phyloP scores from a whole-genome alignment of 2,797 vertebrate genomes.

The Tragelaphus oryx region DNA sequence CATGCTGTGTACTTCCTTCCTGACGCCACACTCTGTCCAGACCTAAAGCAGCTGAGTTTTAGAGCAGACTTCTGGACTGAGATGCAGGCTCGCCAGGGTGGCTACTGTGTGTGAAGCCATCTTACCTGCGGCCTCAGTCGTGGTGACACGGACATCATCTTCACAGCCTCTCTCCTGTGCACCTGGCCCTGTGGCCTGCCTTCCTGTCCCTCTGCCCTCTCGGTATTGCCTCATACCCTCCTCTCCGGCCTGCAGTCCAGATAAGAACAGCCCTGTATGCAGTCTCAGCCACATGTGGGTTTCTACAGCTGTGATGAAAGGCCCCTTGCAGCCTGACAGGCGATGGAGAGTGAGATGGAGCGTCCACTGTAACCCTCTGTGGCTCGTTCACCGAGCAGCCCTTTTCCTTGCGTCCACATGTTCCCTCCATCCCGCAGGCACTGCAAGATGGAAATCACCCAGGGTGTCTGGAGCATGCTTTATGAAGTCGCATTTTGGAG shows the following conservation, averaged over 20 bases:
- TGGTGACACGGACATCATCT: not conserved
- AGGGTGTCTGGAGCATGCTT: constrained; percentile 71
- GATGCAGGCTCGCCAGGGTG: not conserved
- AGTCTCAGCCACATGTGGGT: not conserved
- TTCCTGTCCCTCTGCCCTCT: not conserved
- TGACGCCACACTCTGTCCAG: not conserved
- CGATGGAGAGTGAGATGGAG: constrained; percentile 53
- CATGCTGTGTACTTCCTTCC: not conserved
- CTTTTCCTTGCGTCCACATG: constrained; percentile 64
- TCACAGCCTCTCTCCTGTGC: not conserved
- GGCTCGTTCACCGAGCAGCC: constrained; percentile 66
- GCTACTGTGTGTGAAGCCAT: not conserved
- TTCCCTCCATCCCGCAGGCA: constrained; percentile 77
- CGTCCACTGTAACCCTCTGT: constrained; percentile 39
- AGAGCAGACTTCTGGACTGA: not conserved
- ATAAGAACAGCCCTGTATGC: not conserved
- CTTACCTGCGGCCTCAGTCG: not conserved
- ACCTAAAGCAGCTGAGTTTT: not conserved
- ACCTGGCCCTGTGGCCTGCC: not conserved
- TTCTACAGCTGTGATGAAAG: not conserved
- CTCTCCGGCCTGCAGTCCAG: not conserved
- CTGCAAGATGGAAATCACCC: constrained; percentile 68
- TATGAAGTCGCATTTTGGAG: constrained; percentile 76
- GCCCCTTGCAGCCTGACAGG: not conserved
- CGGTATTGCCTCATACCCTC: not conserved